Conservation (phyloP, 1,140 invertebrate species). For the Maniola jurtina region DNA sequence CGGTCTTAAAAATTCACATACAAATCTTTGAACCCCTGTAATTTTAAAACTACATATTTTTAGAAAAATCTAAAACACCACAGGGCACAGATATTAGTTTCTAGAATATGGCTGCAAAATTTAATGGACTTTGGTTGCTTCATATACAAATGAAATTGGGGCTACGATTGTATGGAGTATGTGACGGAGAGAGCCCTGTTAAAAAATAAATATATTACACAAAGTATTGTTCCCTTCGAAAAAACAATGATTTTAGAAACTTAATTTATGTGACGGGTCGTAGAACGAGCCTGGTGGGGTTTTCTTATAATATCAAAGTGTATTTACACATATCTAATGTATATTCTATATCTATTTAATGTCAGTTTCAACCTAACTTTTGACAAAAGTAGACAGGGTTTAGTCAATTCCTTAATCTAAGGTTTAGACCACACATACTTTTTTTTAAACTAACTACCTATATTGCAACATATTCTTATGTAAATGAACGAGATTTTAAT, state of each 20-base stretch:
- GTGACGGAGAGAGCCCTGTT: too few relatives aligned
- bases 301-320: constrained; percentile 29
- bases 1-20: too few relatives aligned
- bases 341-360: background rate
- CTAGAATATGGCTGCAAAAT: too few relatives aligned
- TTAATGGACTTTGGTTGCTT: too few relatives aligned
- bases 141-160: too few relatives aligned
- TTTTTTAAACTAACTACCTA: background rate
- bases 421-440: too few relatives aligned
- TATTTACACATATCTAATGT: constrained; percentile 17
- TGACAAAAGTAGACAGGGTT: background rate
- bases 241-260: constrained; percentile 13
- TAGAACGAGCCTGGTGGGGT: constrained; percentile 37
- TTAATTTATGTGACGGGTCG: constrained; percentile 31
- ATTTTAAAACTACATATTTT: too few relatives aligned
- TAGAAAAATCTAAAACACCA: too few relatives aligned
- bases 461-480: constrained; percentile 25
- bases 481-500: constrained; percentile 3
- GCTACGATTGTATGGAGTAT: too few relatives aligned
- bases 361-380: background rate
- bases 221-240: constrained; percentile 18
- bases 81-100: too few relatives aligned
- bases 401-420: too few relatives aligned
- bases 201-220: background rate
- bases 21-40: too few relatives aligned